These are phyloP conservation scores for Agrilus biguttatus DNA, from an alignment of 2,888 invertebrate species.

Conservation along the genomic window DNA sequence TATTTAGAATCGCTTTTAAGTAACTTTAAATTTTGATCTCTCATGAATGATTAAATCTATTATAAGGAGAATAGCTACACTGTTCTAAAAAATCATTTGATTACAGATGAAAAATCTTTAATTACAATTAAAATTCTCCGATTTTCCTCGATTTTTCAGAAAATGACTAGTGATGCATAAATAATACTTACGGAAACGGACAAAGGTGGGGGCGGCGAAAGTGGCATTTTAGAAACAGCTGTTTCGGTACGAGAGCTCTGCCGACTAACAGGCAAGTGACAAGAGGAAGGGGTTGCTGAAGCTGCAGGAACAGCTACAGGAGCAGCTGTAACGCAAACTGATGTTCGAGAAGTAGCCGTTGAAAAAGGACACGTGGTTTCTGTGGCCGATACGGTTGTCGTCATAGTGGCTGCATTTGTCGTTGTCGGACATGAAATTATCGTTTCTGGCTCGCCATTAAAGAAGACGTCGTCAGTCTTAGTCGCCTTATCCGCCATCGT, in stretches of 20 bases:
- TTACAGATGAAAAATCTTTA: too few species aligned
- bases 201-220: conserved; percentile 17
- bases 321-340: too few species aligned
- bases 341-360: too few species aligned
- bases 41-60: too few species aligned
- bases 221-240: conserved; percentile 11
- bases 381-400: conserved; percentile 27
- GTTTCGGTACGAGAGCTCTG: conserved; percentile 10
- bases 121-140: too few species aligned
- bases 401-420: conserved; percentile 41
- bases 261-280: conserved; percentile 8
- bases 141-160: too few species aligned
- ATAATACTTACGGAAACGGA: conserved; percentile 12
- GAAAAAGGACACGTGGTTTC: conserved; percentile 17
- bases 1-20: too few species aligned
- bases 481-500: conserved; percentile 54
- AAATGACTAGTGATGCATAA: neutral
- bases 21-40: too few species aligned
- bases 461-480: conserved; percentile 43
- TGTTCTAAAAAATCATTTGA: too few species aligned
- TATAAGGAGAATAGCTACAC: too few species aligned
- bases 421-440: conserved; percentile 26
- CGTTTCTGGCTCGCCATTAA: conserved; percentile 23
- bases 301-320: conserved; percentile 9
- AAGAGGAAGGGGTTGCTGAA: conserved; percentile 18